Percentiles rank a stretch among this genome's conserved stretches.
phyloP scores from a whole-genome alignment of 2,888 invertebrate species.

The Chymomyza amoena region DNA sequence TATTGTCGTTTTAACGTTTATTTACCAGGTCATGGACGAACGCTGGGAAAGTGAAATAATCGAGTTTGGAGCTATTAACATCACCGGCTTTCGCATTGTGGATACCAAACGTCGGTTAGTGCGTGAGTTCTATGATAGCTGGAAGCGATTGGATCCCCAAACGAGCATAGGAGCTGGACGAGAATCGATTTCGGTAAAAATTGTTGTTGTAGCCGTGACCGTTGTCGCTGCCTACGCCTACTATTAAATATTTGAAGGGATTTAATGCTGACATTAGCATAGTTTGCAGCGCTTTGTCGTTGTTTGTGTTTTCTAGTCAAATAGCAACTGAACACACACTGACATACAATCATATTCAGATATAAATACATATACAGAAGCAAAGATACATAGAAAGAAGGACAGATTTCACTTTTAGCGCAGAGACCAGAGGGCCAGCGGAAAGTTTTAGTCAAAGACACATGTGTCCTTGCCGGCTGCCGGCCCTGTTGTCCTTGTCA shows the following conservation, averaged over 20 bases:
- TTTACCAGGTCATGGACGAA: constrained; percentile 93
- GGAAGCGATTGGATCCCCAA: constrained; percentile 88
- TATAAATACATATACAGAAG: not conserved
- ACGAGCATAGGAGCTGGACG: constrained; percentile 87
- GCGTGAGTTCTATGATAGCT: constrained; percentile 91
- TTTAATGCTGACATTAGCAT: constrained; percentile 61
- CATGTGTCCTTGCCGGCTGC: constrained; percentile 22
- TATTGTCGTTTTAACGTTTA: constrained; percentile 21
- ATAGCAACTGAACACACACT: constrained; percentile 50
- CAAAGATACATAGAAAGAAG: not conserved
- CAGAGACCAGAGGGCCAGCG: constrained; percentile 1
- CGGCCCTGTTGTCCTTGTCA: constrained; percentile 59
- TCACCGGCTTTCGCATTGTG: constrained; percentile 97
- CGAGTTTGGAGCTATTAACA: constrained; percentile 98
- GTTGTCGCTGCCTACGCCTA: constrained; percentile 28
- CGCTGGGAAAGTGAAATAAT: constrained; percentile 96
- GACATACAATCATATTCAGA: constrained; percentile 20
- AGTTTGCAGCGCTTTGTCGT: constrained; percentile 41
- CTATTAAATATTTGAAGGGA: constrained; percentile 66
- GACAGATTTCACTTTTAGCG: constrained; percentile 68
- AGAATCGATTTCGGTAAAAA: constrained; percentile 90
- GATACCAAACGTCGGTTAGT: constrained; percentile 90
- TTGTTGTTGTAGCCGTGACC: constrained; percentile 40
- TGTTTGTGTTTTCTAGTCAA: constrained; percentile 53
- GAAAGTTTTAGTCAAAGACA: constrained; percentile 64